Base-by-base conservation (phyloP, 2,888 invertebrate genomes). In the Sarcophaga subvicina region DNA sequence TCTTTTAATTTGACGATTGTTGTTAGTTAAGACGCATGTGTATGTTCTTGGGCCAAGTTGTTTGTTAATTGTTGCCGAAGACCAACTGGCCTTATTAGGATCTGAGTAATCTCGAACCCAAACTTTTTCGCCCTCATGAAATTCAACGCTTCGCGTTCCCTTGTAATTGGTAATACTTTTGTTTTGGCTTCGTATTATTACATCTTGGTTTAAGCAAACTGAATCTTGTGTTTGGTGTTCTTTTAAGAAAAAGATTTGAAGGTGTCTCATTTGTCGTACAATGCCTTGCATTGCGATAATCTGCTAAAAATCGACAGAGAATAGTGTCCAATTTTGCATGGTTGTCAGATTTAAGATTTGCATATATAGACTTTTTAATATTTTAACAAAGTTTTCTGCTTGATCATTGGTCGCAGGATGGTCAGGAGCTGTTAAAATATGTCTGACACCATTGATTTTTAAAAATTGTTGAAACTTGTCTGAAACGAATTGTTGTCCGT, bases 41-140 rank as follows among this genome's bases (percentile, higher is more conserved):
- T 82, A 87, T 20, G 66, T 71, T 66, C 72, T 78, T 66, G 83
- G 81, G 20, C 85, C 80, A 77, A 86, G 47, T 62, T 75, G 66
- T 60, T 85, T 62, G 5, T 75, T 60, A 27, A 83, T 78, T n/a
- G 73, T 77, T 49, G 73, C 84, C 10, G 54, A 67, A 59, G 72
- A 70, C 84, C 84, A 86, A 70, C 75, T 67, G n/a, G 69, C 73
- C 20, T 85, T 87, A 25, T 87, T 87, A 4, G 77, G 80, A 80
- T 87, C 49, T 49, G 83, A 62, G 71, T 84, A 86, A 72, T 88
- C 86, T 3, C 82, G 80, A 12, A 80, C 69, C 62, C 60, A 86
- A 47, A 86, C 85, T 20, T 85, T 76, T 81, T 88, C 69, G 25
- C 76, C 71, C 60, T 81, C 14, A 62, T 75, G 22, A 27, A 88